A percentile compares a stretch with the other conserved stretches of the same genome.
Conservation (phyloP, 2,888 invertebrate genomes). For the Gastracanthus pulcherrimus region DNA sequence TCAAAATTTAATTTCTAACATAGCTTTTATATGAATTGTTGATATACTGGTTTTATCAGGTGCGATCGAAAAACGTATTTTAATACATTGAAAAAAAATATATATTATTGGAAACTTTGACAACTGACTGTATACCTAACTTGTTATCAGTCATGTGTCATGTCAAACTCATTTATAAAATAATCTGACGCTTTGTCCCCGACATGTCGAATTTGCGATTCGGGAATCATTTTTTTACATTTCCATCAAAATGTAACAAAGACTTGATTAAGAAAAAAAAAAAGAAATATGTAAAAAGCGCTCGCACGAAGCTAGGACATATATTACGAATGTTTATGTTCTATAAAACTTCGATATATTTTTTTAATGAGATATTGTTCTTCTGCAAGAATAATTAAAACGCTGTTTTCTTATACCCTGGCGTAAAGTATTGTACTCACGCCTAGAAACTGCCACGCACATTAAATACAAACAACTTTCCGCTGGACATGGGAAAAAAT, state of each 20-base stretch:
- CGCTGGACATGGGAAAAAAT: too few relatives aligned
- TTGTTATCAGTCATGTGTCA: conserved; percentile 37
- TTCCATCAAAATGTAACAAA: background rate
- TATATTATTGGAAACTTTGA: conserved; percentile 37
- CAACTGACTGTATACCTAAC: conserved; percentile 14
- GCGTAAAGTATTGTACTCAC: too few relatives aligned
- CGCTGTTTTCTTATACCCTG: too few relatives aligned
- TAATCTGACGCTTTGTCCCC: conserved; percentile 30
- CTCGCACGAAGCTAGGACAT: too few relatives aligned
- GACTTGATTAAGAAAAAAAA: background rate
- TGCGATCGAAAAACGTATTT: background rate
- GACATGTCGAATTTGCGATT: background rate
- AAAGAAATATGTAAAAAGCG: background rate
- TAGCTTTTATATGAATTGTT: too few relatives aligned
- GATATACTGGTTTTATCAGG: background rate
- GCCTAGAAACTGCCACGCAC: too few relatives aligned
- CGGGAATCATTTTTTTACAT: conserved; percentile 5
- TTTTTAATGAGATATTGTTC: too few relatives aligned
- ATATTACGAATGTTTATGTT: too few relatives aligned
- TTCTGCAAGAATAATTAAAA: too few relatives aligned
- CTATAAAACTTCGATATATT: too few relatives aligned
- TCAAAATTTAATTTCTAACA: too few relatives aligned
- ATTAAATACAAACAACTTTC: too few relatives aligned
- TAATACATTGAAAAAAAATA: background rate
- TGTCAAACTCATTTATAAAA: conserved; percentile 24